Base-by-base conservation (phyloP, 2,797 vertebrate genomes). In the Gadopsis marmoratus region DNA sequence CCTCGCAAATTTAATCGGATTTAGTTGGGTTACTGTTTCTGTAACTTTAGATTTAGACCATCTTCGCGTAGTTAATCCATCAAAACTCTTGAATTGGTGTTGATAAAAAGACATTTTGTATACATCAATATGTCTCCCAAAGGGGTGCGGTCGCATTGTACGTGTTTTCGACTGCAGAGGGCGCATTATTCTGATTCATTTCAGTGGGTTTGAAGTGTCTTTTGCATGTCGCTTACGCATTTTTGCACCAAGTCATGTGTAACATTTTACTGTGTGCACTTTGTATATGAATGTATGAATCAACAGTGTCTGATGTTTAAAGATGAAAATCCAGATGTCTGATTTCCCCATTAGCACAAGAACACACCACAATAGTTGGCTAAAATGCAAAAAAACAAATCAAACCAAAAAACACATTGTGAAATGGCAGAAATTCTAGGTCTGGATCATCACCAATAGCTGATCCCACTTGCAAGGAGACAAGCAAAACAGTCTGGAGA, bases 261-360 rank as follows among this genome's bases (percentile, higher is more conserved):
- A 41, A 3, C 39, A 43, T 43, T 14, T 43, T 43, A 43, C 41
- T 16, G 14, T 43, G 13, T 43, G 41, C 41, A 14, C 41, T 43
- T 43, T 43, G 41, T n/a, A n/a, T n/a, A n/a, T n/a, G n/a, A n/a
- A 58, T 3, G 0, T n/a, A 29, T 23, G 21, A 31, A 33, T 59
- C 43, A n/a, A 58, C 29, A 56, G 8, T 4, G 16, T n/a, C 37
- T 12, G 2, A 13, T n/a, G 47, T n/a, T 48, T 29, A 5, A 51
- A 17, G 47, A 21, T n/a, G 2, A 53, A 51, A 0, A n/a, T 48
- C 56, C 48, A 59, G 47, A 65, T 65, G 33, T 79, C 26, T 76
- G 70, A 71, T 39, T 74, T 78, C 78, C 55, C 51, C 53, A 73
- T 65, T 29, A 55, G 56, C 1, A 8, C 48, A 14, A 23, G 35